These are phyloP conservation scores for Drosophila suboccidentalis DNA, from an alignment of 2,888 invertebrate genomes.

Conservation along the genomic window DNA sequence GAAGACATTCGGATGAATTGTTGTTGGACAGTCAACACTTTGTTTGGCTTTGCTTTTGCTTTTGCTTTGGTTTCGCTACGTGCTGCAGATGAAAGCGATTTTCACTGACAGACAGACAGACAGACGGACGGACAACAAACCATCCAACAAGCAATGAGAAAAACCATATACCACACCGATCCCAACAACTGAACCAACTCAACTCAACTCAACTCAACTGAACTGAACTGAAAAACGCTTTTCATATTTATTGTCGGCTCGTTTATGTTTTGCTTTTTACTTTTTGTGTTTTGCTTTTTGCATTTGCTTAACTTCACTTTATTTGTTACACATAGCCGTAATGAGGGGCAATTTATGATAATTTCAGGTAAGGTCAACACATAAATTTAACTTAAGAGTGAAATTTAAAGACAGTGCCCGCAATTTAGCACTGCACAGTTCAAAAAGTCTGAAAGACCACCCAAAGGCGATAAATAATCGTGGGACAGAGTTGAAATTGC, in stretches of 20 bases:
- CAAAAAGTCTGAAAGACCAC: conserved; percentile 42
- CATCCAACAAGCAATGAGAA: conserved; percentile 20
- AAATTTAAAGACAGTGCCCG: conserved; percentile 65
- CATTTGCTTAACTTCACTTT: conserved; percentile 37
- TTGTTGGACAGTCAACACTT: conserved; percentile 20
- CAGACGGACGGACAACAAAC: conserved; percentile 10
- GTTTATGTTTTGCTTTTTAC: conserved; percentile 48
- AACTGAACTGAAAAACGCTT: conserved; percentile 57
- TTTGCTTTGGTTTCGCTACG: conserved; percentile 44
- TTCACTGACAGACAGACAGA: conserved; percentile 32
- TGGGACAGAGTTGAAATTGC: not conserved
- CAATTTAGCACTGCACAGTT: conserved; percentile 32
- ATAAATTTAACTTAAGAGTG: conserved; percentile 75
- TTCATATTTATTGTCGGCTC: conserved; percentile 74
- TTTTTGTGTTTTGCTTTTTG: conserved; percentile 3
- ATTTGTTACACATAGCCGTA: conserved; percentile 54
- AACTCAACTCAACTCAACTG: conserved; percentile 39
- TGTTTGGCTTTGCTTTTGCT: conserved; percentile 22
- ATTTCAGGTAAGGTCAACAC: conserved; percentile 72
- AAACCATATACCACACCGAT: conserved; percentile 17
- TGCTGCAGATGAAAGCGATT: conserved; percentile 63
- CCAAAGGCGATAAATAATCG: conserved; percentile 28
- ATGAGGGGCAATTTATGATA: conserved; percentile 78
- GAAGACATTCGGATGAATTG: conserved; percentile 57
- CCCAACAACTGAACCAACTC: conserved; percentile 13